Conservation (phyloP, 2,797 vertebrate genomes). For the Danio aesculapii region DNA sequence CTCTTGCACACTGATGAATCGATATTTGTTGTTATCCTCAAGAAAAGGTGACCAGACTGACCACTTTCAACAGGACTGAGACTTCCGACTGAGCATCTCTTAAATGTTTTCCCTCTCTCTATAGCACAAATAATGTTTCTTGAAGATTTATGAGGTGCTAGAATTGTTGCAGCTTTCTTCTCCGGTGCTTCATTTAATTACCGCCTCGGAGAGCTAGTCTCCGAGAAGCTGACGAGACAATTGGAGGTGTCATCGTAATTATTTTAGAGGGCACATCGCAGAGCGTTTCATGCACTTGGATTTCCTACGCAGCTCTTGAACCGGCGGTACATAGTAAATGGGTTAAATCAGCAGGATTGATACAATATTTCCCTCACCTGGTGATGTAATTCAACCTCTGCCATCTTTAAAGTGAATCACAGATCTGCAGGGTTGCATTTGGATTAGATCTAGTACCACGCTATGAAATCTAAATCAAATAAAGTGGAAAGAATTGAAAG, state of each 20-base stretch:
- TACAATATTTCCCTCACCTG: slow-evolving; percentile 79
- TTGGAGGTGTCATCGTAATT: slow-evolving; percentile 85
- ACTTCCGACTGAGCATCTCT: slow-evolving; percentile 86
- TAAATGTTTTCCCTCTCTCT: slow-evolving; percentile 71
- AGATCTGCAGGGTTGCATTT: slow-evolving; percentile 74
- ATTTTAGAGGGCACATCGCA: slow-evolving; percentile 74
- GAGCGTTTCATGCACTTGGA: slow-evolving; percentile 66
- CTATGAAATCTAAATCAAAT: slow-evolving; percentile 76
- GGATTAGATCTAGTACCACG: slow-evolving; percentile 77
- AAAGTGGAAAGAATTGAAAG: slow-evolving; percentile 45
- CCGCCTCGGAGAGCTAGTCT: slow-evolving; percentile 72
- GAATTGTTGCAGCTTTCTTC: slow-evolving; percentile 76
- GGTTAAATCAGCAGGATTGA: slow-evolving; percentile 82
- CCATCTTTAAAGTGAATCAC: slow-evolving; percentile 82
- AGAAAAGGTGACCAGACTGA: slow-evolving; percentile 77
- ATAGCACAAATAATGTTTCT: slow-evolving; percentile 81
- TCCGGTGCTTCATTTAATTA: slow-evolving; percentile 81
- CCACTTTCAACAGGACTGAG: slow-evolving; percentile 85
- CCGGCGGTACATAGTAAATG: slow-evolving; percentile 76
- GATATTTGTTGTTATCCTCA: neutral
- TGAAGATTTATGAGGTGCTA: slow-evolving; percentile 80
- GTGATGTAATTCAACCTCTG: slow-evolving; percentile 72
- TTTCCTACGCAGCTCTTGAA: slow-evolving; percentile 66
- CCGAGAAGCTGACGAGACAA: slow-evolving; percentile 79
- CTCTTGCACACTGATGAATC: neutral